Base-by-base conservation (phyloP, 2,888 invertebrate genomes). In the Odontomyia ornata region DNA sequence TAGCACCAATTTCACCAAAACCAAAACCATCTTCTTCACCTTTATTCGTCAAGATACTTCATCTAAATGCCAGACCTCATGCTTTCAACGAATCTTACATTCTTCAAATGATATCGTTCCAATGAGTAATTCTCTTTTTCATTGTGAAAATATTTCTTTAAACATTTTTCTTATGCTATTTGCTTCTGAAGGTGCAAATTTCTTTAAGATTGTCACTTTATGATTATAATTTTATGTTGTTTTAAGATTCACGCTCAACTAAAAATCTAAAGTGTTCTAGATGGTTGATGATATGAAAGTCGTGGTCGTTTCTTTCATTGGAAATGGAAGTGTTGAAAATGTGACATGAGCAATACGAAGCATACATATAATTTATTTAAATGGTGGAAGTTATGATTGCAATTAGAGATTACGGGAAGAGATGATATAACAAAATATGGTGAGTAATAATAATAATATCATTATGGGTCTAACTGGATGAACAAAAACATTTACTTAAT, bases 171-270 rank as follows among this genome's bases (percentile, higher is more conserved):
- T 36, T 4, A 27, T 27, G 62, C 27, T 27, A 62, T 18, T 13
- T 52, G 15, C n/a, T n/a, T 52, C n/a, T 2, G 62, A 62, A 62
- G 52, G 30, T 65, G 65, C 27, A 43, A 65, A 65, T 65, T 65
- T 28, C 28, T 62, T 15, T 28, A 11, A 25, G 62, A 15, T 62
- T 62, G 28, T 62, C 62, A 28, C 62, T 28, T 62, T 13, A 60
- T 21, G 9, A 60, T 25, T 65, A 15, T 1, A 1, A 36, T n/a
- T 2, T n/a, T 18, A 21, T 18, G 36, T 21, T 65, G 65, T 30
- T 36, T 36, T 9, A 5, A 36, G 25, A 23, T 52, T 52, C 52
- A 52, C 52, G 52, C 52, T 52, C 52, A 52, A 52, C 2, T 52
- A 5, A 25, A 60, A 60, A 18, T 21, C 57, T 9, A 36, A 15